Evolutionary conservation across 1,140 invertebrate species (phyloP).

Genomic region (Tyrophagus putrescentiae): DNA sequence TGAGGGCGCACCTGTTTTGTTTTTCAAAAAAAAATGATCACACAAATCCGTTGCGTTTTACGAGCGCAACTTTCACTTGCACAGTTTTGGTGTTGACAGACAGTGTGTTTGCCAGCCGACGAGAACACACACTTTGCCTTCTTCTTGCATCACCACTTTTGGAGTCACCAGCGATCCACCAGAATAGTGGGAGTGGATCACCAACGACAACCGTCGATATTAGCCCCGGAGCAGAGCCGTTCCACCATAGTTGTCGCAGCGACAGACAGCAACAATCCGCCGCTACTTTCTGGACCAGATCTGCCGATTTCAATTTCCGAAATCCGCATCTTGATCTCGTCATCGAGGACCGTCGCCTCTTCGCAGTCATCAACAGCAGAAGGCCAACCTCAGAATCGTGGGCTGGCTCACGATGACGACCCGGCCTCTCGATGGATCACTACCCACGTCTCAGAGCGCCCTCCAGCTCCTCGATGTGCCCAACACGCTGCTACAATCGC

Average conservation of each 20-base stretch:
- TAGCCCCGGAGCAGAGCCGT: neutral
- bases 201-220: too few relatives aligned
- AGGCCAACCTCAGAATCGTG: neutral
- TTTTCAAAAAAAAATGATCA: neutral
- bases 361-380: neutral
- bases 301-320: neutral
- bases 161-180: neutral
- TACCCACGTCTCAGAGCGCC: too few relatives aligned
- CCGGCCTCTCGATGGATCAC: too few relatives aligned
- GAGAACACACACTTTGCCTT: neutral
- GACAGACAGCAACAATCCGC: neutral
- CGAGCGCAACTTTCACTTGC: neutral
- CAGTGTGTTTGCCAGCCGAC: neutral
- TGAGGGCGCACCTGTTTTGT: too few relatives aligned
- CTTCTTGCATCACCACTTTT: neutral
- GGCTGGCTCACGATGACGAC: neutral
- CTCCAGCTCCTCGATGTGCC: too few relatives aligned
- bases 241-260: neutral
- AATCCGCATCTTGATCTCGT: neutral
- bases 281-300: neutral
- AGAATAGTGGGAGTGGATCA: too few relatives aligned
- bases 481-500: too few relatives aligned
- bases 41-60: neutral
- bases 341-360: neutral
- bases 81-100: neutral